These are phyloP conservation scores for Malthinus flaveolus DNA, from an alignment of 2,888 invertebrate genomes.

Conservation along the genomic window DNA sequence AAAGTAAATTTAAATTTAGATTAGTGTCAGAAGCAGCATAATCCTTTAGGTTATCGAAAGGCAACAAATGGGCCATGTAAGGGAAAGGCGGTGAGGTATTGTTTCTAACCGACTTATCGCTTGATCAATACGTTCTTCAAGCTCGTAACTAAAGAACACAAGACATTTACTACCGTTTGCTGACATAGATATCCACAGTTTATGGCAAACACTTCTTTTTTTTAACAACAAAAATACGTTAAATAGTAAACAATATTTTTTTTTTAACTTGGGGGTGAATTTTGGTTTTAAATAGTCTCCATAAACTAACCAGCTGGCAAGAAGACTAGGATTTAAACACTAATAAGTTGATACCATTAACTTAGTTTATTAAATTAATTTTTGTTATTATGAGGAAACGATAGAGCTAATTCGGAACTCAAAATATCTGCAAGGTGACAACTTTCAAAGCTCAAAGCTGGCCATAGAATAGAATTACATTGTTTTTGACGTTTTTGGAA, in stretches of 20 bases:
- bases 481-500: no score
- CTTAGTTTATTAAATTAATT: no score
- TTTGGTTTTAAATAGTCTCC: neutral
- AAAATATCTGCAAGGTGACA: no score
- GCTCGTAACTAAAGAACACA: conserved; percentile 31
- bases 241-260: conserved; percentile 12
- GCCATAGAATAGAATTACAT: no score
- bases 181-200: conserved; percentile 25
- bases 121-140: conserved; percentile 32
- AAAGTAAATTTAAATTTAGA: conserved; percentile 23
- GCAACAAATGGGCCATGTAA: conserved; percentile 30
- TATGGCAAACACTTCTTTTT: conserved; percentile 14
- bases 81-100: conserved; percentile 29
- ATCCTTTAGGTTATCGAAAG: conserved; percentile 20
- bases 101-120: conserved; percentile 31
- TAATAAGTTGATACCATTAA: no score
- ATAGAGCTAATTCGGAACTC: neutral
- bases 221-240: conserved; percentile 15
- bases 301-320: no score
- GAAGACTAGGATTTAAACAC: no score
- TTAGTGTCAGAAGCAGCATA: conserved; percentile 20
- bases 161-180: conserved; percentile 28
- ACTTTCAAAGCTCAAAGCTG: no score
- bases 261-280: no score
- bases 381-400: neutral